These are phyloP conservation scores for Callosobruchus maculatus DNA, from an alignment of 2,888 invertebrate genomes.

Conservation along the genomic window DNA sequence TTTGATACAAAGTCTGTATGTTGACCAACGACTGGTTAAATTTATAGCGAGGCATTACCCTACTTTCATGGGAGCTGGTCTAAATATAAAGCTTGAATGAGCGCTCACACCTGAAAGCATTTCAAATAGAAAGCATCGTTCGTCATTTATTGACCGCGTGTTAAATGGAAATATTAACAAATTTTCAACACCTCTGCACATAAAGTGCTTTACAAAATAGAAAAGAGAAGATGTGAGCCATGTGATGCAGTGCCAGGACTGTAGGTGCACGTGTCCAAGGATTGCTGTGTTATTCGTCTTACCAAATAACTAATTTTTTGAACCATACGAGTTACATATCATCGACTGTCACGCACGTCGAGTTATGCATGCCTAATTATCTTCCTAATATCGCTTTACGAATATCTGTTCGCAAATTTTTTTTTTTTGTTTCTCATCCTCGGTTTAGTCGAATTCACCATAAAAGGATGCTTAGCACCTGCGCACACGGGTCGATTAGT, in stretches of 20 bases:
- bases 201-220: background rate
- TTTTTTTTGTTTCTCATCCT: no score
- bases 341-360: no score
- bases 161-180: background rate
- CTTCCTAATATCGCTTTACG: no score
- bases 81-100: background rate
- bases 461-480: no score
- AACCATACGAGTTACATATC: no score
- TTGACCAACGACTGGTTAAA: background rate
- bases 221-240: background rate
- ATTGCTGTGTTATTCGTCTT: no score
- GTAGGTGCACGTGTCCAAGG: no score
- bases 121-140: background rate
- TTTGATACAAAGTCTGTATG: background rate
- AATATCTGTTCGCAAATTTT: no score
- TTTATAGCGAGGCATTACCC: background rate
- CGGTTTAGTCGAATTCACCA: no score
- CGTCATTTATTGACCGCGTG: background rate
- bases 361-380: no score
- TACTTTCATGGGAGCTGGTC: background rate
- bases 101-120: background rate
- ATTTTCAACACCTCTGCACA: background rate
- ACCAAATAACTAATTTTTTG: no score
- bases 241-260: background rate
- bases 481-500: no score